Base-by-base conservation (phyloP, 2,113 vertebrate species). In the Mormyrus iriodes region DNA sequence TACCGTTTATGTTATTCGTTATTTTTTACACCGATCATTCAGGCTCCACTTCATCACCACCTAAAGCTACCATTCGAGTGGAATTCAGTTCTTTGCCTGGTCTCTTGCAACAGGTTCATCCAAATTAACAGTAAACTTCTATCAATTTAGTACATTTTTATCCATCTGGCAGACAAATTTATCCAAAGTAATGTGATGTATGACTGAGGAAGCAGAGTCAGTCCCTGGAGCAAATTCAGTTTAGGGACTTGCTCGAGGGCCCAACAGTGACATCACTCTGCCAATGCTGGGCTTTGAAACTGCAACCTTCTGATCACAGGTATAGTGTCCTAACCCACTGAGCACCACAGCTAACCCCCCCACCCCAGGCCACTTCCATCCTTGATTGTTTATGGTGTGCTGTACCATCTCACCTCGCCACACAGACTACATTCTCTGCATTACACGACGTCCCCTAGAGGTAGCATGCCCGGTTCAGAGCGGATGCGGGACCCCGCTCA, bases 401-500 rank as follows among this genome's bases (percentile, higher is more conserved):
- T 4, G 61, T 65, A n/a, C 10, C 9, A 0, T 69, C 10, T 31
- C 27, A 4, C 61, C 61, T 31, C n/a, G n/a, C 27, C n/a, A 27
- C 61, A 69, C 27, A 13, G 10, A 69, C 27, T 10, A 69, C 10
- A 1, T 69, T 69, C 61, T 31, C 61, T 13, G 61, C 61, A 31
- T 31, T 69, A n/a, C 61, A 31, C 10, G 10, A 4, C 3, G 10
- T 3, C n/a, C 61, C 61, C 61, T 31, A 69, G 61, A 4, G 61
- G 61, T 69, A 0, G 61, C 3, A 31, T 13, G n/a, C 27, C 27
- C n/a, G 13, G 61, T n/a, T 69, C 61, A 31, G 61, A 10, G 27
- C 27, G 13, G 61, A 31, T 3, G 13, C 61, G 85, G 85, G 4
- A 55, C 13, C 85, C 6, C 46, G 91, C 97, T 96, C 94, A 99